Conservation (phyloP, 2,888 invertebrate genomes). For the Hirtodrosophila duncani region DNA sequence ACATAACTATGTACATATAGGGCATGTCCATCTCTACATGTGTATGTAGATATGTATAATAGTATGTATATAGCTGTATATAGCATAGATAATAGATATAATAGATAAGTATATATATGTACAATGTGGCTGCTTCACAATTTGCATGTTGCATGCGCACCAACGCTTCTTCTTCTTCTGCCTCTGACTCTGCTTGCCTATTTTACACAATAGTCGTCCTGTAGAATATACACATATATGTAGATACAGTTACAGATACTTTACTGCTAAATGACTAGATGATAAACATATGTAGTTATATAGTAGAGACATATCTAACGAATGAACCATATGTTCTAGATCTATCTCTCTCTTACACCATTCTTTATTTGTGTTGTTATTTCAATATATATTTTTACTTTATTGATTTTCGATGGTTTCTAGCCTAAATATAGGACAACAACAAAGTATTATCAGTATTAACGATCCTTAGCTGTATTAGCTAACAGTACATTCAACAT, state of each 20-base stretch:
- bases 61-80: background rate
- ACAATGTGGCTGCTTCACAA: too few relatives aligned
- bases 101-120: too few relatives aligned
- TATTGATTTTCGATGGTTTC: too few relatives aligned
- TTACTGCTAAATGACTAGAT: constrained; percentile 3
- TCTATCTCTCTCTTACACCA: too few relatives aligned
- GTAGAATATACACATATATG: constrained; percentile 8
- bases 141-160: background rate
- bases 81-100: too few relatives aligned
- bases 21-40: background rate
- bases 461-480: too few relatives aligned
- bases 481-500: too few relatives aligned
- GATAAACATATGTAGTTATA: background rate
- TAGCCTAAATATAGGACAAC: too few relatives aligned
- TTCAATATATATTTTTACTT: too few relatives aligned
- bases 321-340: too few relatives aligned
- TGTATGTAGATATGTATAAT: background rate
- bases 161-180: background rate
- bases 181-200: constrained; percentile 6
- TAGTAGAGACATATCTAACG: constrained; percentile 7
- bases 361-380: too few relatives aligned
- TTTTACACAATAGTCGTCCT: background rate
- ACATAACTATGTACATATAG: constrained; percentile 1
- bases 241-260: constrained; percentile 13
- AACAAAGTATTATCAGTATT: too few relatives aligned